Evolutionary conservation across 2,888 invertebrate genomes (phyloP), one percentile per base, ranked within the genome.

Genomic region (Apotomis betuletana): DNA sequence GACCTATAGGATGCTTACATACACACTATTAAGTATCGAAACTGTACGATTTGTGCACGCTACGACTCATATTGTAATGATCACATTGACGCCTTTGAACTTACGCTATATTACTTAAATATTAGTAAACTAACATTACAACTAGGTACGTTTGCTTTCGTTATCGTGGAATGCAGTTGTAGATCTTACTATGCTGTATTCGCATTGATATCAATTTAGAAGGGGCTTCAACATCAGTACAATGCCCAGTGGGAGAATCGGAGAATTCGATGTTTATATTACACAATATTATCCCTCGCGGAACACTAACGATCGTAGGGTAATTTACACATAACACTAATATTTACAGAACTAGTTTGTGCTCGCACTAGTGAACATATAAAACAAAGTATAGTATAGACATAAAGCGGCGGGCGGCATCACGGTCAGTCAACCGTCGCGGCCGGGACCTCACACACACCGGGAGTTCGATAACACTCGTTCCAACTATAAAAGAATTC

Each of bases 281-380:
- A 91, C 89, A 90, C 67, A 62, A 46, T 67, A 70, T 81, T 82
- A 82, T 83, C 82, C 79, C 84, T 85, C 84, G 84, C 77, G 85
- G 85, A 86, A 87, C 85, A 83, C 87, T 90, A 89, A 85, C 80
- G 78, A 84, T 80, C 77, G 79, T 84, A 86, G 83, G 84, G 81
- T 87, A 90, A 89, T 92, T 88, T 92, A 92, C 91, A 92, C 82
- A 85, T 91, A 88, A 90, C 85, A 86, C 92, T 92, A 92, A 88
- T 92, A 93, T 93, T 79, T 92, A 92, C 92, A 93, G 60, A 86
- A 83, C 87, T 89, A 91, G 88, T 92, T 91, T 91, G 92, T 92
- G 92, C 91, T 88, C 88, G 83, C 87, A 89, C 89, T 88, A 87
- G 85, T 86, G 80, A 82, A 87, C 83, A 83, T 83, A 85, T 82